A percentile compares a stretch with the other conserved stretches of the same genome.
Evolutionary conservation across 2,113 vertebrate genomes (phyloP).

Genomic region (Gallinago undulata): DNA sequence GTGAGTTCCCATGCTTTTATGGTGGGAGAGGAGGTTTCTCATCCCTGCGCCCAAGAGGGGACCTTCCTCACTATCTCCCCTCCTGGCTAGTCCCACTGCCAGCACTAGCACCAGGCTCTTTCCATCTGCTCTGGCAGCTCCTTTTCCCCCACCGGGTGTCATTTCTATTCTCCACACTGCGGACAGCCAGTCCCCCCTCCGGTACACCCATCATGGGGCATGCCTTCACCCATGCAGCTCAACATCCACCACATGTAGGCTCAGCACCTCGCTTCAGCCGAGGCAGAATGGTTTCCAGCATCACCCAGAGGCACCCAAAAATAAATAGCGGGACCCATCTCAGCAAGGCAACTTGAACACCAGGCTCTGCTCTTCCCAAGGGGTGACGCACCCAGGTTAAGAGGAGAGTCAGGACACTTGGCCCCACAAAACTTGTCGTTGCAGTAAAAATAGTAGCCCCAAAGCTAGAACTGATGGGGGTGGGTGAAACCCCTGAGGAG

Average conservation of each 20-base stretch:
- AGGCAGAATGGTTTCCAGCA: neutral
- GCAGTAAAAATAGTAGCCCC: neutral
- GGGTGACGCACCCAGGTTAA: neutral
- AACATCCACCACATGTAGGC: neutral
- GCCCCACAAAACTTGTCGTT: neutral
- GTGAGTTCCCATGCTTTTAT: neutral
- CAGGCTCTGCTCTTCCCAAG: neutral
- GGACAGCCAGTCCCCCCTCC: constrained; percentile 49
- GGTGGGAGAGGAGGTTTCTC: neutral
- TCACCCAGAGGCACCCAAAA: neutral
- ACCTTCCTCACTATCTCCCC: neutral
- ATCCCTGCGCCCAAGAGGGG: neutral
- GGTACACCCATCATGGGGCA: neutral
- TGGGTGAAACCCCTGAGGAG: neutral
- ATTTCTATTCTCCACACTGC: constrained; percentile 72
- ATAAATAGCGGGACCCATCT: neutral
- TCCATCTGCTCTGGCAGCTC: neutral
- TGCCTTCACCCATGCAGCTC: neutral
- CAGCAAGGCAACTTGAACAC: accelerated
- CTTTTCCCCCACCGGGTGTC: neutral
- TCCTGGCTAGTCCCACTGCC: neutral
- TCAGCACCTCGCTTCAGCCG: neutral
- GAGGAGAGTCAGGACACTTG: neutral
- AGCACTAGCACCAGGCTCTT: constrained; percentile 19
- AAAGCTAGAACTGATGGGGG: neutral